These are phyloP conservation scores for Gobio occitaniae DNA, from an alignment of 2,797 vertebrate species.

Conservation along the genomic window DNA sequence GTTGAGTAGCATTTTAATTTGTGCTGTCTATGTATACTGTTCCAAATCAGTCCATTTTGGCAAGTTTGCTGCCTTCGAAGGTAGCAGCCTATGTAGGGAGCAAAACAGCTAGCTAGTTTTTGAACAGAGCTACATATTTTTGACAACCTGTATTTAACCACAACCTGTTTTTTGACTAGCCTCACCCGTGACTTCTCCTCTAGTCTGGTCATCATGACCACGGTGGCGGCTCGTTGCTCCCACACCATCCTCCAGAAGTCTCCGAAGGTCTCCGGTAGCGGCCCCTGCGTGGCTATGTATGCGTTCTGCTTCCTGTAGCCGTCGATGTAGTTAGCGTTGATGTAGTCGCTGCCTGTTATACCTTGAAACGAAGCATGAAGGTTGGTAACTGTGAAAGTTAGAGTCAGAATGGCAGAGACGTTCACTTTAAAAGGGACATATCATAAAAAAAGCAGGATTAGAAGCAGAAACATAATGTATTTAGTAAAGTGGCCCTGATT, in stretches of 20 bases:
- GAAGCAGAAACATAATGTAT: neutral
- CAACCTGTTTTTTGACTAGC: neutral
- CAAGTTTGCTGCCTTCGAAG: neutral
- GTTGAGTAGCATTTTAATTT: neutral
- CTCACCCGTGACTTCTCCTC: slow-evolving; percentile 96
- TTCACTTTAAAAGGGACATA: neutral
- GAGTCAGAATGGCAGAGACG: neutral
- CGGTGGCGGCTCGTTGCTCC: slow-evolving; percentile 94
- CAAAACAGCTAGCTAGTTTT: neutral
- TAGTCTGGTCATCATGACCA: slow-evolving; percentile 98
- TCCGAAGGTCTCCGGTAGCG: slow-evolving; percentile 93
- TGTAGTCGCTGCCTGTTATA: slow-evolving; percentile 94
- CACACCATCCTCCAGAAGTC: slow-evolving; percentile 99
- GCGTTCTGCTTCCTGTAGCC: slow-evolving; percentile 98
- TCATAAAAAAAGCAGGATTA: neutral
- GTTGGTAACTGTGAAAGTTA: neutral
- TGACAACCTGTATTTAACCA: neutral
- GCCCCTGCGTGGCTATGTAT: slow-evolving; percentile 97
- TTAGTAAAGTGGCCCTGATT: neutral
- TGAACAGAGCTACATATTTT: neutral
- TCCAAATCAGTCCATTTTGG: neutral
- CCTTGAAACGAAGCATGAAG: slow-evolving; percentile 73
- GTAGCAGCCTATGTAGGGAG: neutral
- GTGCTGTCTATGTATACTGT: neutral
- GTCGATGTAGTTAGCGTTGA: slow-evolving; percentile 97